Conservation (phyloP, 2,888 invertebrate genomes). For the Drosophila kambysellisi region DNA sequence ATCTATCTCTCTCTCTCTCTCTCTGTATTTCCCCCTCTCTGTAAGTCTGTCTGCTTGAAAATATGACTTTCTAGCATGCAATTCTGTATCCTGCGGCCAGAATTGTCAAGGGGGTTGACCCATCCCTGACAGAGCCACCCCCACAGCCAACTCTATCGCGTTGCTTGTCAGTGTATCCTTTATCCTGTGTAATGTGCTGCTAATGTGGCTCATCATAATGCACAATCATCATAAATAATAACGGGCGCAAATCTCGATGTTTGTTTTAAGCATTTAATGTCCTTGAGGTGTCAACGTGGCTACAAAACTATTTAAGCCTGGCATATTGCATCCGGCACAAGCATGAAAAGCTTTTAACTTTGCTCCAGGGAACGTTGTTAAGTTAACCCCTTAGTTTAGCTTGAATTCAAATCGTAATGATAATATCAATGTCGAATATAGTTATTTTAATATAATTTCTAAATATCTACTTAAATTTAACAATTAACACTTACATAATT, state of each 20-base stretch:
- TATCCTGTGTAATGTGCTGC: conserved; percentile 63
- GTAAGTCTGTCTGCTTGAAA: conserved; percentile 43
- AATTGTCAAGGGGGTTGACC: conserved; percentile 2
- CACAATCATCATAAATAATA: conserved; percentile 78
- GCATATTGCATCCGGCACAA: background rate
- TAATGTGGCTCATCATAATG: conserved; percentile 70
- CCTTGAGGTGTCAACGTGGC: conserved; percentile 37
- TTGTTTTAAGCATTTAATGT: conserved; percentile 12
- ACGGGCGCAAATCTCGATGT: conserved; percentile 44
- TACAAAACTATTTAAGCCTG: conserved; percentile 18
- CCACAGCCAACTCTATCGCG: conserved; percentile 31
- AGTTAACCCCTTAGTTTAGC: no score
- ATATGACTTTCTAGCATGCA: conserved; percentile 71
- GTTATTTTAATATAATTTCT: no score
- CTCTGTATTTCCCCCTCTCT: background rate
- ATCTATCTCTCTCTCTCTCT: background rate
- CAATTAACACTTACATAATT: background rate
- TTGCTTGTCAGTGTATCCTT: conserved; percentile 38
- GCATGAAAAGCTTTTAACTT: background rate
- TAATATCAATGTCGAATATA: no score
- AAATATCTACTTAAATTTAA: background rate
- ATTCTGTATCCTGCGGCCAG: conserved; percentile 33
- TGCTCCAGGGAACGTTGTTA: background rate
- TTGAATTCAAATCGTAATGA: no score
- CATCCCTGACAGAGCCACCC: background rate